Percentiles rank a stretch among this genome's conserved stretches.
These are phyloP conservation scores for Sander vitreus DNA, from an alignment of 2,113 vertebrate species.

Conservation along the genomic window DNA sequence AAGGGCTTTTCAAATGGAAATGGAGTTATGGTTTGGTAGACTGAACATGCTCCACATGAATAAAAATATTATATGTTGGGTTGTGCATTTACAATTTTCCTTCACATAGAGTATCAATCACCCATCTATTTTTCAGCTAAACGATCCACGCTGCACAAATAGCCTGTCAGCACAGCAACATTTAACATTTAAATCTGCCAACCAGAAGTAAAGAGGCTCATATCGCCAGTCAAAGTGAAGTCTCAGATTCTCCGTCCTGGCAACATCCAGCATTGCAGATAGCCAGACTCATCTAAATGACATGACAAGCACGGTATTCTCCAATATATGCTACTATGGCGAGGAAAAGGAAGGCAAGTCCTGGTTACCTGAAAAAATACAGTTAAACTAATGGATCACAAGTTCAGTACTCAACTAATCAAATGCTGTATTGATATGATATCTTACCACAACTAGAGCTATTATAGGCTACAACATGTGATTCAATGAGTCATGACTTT, in stretches of 20 bases:
- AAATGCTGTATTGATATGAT: not conserved
- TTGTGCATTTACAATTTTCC: too few species aligned
- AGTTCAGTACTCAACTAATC: not conserved
- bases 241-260: not conserved
- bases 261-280: not conserved
- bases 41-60: too few species aligned
- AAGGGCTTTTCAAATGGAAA: too few species aligned
- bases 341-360: too few species aligned
- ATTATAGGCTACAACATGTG: not conserved
- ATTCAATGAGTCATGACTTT: not conserved
- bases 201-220: too few species aligned
- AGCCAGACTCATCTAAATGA: not conserved
- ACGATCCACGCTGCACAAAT: too few species aligned
- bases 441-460: not conserved
- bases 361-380: not conserved
- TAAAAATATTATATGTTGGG: too few species aligned
- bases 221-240: not conserved
- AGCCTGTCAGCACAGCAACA: too few species aligned
- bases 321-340: not conserved
- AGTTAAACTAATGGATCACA: not conserved
- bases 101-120: too few species aligned
- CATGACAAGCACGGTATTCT: not conserved
- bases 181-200: too few species aligned
- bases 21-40: too few species aligned
- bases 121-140: too few species aligned